Base-by-base conservation (phyloP, 1,140 invertebrate species). In the Papilio glaucus region DNA sequence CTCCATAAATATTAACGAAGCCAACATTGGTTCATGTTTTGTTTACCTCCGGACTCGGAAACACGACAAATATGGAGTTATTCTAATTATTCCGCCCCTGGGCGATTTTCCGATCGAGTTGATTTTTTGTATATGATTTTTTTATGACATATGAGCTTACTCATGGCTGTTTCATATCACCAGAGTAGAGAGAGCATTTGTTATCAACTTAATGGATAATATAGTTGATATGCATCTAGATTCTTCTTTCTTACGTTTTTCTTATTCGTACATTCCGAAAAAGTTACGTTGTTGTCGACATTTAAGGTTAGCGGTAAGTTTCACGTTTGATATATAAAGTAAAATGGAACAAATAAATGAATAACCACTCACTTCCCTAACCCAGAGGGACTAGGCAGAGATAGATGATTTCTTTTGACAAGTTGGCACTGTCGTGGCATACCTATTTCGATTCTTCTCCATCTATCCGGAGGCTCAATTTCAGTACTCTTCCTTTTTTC, bases 1-100 rank as follows among this genome's bases (percentile, higher is more conserved):
- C 8, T 74, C 53, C 72, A 74, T 74, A 70, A 74, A 74, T 74
- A 74, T 74, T 74, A 49, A 49, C 45, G 72, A 74, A 70, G 70
- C 33, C 29, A 68, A 38, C 38, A 39, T 15, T 41, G 18, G 18
- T 39, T 2, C 6, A 33, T 70, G 57, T 74, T 63, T 74, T 71
- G 63, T 74, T 63, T 74, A 65, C 63, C 37, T 69, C 53, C 37
- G 70, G 69, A 63, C 53, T 71, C 57, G 24, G 29, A 24, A 65
- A 63, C 45, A 69, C 65, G 26, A 61, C 41, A 74, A 74, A 74
- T 29, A 75, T 71, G 37, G 69, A 62, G 65, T 75, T 38, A 65
- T 74, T 57, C 65, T 62, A 61, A 74, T 74, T 74, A 74, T 71
- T 57, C 68, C 71, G 60, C 73, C 73, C 70, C 57, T 37, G 68